A percentile compares a stretch with the other conserved stretches of the same genome.
phyloP scores from a whole-genome alignment of 2,888 invertebrate genomes.

The Microctonus hyperodae region DNA sequence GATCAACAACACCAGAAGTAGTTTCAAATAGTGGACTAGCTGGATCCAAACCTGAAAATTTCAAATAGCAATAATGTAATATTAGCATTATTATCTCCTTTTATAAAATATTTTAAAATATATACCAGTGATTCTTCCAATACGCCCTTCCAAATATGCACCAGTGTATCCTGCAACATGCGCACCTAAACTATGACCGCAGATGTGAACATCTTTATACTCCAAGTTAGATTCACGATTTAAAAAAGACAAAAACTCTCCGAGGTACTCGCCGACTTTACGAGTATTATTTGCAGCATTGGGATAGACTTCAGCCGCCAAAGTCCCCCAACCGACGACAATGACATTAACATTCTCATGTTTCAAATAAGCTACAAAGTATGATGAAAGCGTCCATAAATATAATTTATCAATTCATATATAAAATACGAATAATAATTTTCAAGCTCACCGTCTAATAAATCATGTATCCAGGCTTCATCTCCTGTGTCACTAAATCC shows the following conservation, averaged over 20 bases:
- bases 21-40: slow-evolving; percentile 65
- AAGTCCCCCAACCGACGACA: slow-evolving; percentile 53
- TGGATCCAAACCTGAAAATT: slow-evolving; percentile 59
- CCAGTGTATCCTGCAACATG: slow-evolving; percentile 52
- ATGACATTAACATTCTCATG: slow-evolving; percentile 56
- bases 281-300: slow-evolving; percentile 52
- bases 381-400: background rate
- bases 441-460: slow-evolving; percentile 48
- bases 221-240: slow-evolving; percentile 53
- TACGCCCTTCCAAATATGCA: slow-evolving; percentile 46
- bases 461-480: slow-evolving; percentile 52
- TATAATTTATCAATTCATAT: background rate
- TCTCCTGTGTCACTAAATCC: slow-evolving; percentile 56
- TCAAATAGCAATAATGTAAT: background rate
- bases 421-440: background rate
- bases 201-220: slow-evolving; percentile 52
- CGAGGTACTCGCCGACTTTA: slow-evolving; percentile 52
- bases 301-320: slow-evolving; percentile 50
- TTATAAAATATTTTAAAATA: background rate
- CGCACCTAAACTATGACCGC: slow-evolving; percentile 50
- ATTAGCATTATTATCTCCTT: background rate
- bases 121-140: slow-evolving; percentile 53
- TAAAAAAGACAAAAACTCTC: slow-evolving; percentile 51
- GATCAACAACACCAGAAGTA: slow-evolving; percentile 56
- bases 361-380: slow-evolving; percentile 49